These are phyloP conservation scores for Sternarchorhynchus goeldii DNA, from an alignment of 2,797 vertebrate species.

Conservation along the genomic window DNA sequence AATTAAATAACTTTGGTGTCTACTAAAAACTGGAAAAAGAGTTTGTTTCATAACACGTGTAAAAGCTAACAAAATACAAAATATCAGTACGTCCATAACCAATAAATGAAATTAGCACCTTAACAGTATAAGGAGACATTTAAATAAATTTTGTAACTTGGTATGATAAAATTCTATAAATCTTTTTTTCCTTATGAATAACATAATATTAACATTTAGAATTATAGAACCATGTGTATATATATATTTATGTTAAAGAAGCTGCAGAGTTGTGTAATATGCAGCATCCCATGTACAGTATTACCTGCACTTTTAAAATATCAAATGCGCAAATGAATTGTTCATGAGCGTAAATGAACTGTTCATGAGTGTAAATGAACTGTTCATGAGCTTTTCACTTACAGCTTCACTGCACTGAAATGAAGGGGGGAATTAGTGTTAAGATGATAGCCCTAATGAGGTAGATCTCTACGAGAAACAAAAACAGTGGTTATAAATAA, in stretches of 20 bases:
- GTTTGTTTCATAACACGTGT: conserved; percentile 9
- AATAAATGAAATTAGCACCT: conserved; percentile 38
- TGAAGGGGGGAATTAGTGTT: neutral
- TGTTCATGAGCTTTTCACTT: neutral
- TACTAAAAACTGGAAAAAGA: neutral
- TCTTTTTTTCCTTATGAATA: neutral
- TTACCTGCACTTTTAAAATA: neutral
- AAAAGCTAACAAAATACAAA: neutral
- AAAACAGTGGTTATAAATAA: conserved; percentile 73
- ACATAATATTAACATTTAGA: neutral
- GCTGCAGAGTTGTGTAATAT: neutral
- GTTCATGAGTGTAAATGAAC: neutral
- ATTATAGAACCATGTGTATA: neutral
- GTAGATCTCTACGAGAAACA: conserved; percentile 76
- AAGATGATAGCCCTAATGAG: conserved; percentile 68
- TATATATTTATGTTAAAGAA: neutral
- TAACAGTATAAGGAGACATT: neutral
- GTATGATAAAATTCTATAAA: neutral
- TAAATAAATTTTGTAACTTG: neutral
- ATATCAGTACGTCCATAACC: neutral
- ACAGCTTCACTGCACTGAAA: conserved; percentile 16
- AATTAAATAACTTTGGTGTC: neutral
- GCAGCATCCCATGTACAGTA: conserved; percentile 1
- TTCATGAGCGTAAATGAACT: neutral
- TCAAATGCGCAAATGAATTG: no score